Conservation (phyloP, 2,888 invertebrate genomes). For the Erynnis tages region DNA sequence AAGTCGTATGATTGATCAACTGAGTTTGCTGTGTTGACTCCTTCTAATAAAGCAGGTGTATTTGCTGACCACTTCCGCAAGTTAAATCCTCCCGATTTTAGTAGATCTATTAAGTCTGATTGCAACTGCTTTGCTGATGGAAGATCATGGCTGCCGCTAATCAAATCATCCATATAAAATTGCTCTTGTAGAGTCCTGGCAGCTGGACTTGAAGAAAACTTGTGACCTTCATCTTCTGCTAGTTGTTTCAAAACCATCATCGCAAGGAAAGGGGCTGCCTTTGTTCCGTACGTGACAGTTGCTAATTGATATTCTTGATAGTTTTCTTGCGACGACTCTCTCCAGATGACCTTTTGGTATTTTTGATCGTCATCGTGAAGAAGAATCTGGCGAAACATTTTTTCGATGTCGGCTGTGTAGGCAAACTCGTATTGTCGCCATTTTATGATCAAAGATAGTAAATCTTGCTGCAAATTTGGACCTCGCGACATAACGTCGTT, state of each 20-base stretch:
- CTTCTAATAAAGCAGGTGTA: too few relatives aligned
- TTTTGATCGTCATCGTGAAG: not conserved
- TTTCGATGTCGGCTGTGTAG: slow-evolving; percentile 4
- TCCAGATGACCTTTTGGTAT: slow-evolving; percentile 2
- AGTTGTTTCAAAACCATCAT: not conserved
- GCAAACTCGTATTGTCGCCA: slow-evolving; percentile 1
- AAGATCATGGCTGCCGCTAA: not conserved
- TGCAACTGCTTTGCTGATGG: not conserved
- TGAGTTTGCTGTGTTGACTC: too few relatives aligned
- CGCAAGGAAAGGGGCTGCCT: not conserved
- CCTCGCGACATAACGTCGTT: not conserved
- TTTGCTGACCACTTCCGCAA: too few relatives aligned
- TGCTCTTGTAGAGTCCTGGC: not conserved
- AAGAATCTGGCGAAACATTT: not conserved
- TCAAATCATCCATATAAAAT: not conserved
- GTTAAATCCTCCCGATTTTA: too few relatives aligned
- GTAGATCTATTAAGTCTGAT: too few relatives aligned
- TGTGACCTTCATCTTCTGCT: not conserved
- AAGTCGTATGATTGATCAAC: too few relatives aligned
- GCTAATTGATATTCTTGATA: not conserved
- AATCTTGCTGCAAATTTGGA: not conserved
- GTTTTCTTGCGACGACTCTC: too few relatives aligned
- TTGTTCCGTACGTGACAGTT: not conserved
- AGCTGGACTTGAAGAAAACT: not conserved
- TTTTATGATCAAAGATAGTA: not conserved